Evolutionary conservation across 1,140 invertebrate genomes (phyloP), one percentile per base, ranked within the genome.

Genomic region (Dufourea novaeangliae): DNA sequence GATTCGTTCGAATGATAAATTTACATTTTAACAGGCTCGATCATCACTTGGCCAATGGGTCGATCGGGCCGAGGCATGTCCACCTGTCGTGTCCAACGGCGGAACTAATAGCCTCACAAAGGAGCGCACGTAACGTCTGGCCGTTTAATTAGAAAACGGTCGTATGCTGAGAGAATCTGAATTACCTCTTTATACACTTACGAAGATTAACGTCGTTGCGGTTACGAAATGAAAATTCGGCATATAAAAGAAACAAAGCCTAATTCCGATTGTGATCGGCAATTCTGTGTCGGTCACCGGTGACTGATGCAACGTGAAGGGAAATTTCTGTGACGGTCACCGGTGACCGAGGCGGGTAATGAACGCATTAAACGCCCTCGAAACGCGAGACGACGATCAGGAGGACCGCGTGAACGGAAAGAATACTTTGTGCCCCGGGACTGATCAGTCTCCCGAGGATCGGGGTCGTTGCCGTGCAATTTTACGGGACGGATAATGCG

Each of bases 401-500:
- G n/a, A n/a, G n/a, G 54, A 57, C 14, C 54, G 54, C 54, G 12
- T 44, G n/a, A 32, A 44, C 27, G 56, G 12, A 70, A 62, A 70
- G 56, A 39, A 50, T 52, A 76, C 66, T 76, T 76, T 61, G 66
- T 61, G 66, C 54, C 32, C 39, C n/a, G 41, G 56, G 67, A 37
- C 39, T 54, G 44, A 44, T n/a, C n/a, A n/a, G n/a, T n/a, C 57
- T 77, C 34, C 44, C 52, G 46, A 78, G 74, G 66, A 83, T 37
- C 75, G 70, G 63, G 81, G 63, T 71, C 66, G 78, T 82, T 78
- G 85, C 83, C 85, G 84, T 88, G 83, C 90, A 90, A 91, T 91
- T 91, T 91, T 85, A 79, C 80, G 84, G 83, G 83, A 77, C 74
- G 76, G 80, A 88, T 91, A 91, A 91, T 91, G 86, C 83, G 89